Evolutionary conservation across 2,888 invertebrate species (phyloP).

Genomic region (Uloborus plumipes): DNA sequence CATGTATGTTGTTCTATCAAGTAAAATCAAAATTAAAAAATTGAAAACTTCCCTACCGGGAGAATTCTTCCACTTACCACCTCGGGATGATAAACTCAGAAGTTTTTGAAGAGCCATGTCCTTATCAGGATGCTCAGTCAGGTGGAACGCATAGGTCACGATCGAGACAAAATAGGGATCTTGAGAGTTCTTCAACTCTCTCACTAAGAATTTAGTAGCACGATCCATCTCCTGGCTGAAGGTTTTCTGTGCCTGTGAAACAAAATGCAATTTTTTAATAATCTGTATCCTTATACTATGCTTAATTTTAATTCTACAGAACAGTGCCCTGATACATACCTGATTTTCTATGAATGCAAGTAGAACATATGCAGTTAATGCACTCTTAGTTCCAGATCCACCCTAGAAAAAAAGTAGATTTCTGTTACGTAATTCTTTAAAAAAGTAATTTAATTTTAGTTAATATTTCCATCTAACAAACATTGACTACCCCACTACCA

Average conservation of each 20-base stretch:
- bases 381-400: conserved; percentile 69
- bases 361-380: conserved; percentile 71
- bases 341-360: conserved; percentile 70
- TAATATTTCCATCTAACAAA: no score
- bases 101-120: conserved; percentile 63
- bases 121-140: conserved; percentile 78
- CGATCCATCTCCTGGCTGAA: conserved; percentile 71
- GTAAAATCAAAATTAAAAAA: no score
- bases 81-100: conserved; percentile 54
- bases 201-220: conserved; percentile 82
- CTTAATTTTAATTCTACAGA: no score
- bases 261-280: no score
- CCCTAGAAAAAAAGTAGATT: conserved; percentile 31
- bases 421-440: no score
- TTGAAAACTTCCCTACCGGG: no score
- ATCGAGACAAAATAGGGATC: conserved; percentile 82
- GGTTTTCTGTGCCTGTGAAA: conserved; percentile 65
- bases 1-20: no score
- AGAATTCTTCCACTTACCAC: conserved; percentile 28
- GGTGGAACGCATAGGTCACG: conserved; percentile 82
- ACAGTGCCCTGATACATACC: conserved; percentile 17
- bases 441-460: no score
- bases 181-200: conserved; percentile 77
- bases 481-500: no score
- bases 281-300: no score